Base-by-base conservation (phyloP, 2,888 invertebrate genomes). In the Caradrina kadenii region DNA sequence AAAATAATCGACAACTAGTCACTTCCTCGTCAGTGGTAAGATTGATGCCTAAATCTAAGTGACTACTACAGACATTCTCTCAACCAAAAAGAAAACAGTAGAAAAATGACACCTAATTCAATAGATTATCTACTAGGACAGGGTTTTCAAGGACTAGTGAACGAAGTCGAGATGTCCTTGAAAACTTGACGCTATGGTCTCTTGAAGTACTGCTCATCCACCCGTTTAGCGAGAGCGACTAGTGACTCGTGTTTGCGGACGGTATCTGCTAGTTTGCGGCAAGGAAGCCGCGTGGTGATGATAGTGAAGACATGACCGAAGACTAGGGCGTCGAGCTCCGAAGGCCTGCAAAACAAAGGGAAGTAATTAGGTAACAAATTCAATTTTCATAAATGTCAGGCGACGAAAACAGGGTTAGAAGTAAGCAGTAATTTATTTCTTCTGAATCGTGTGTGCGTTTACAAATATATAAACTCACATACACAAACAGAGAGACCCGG, bases 261-360 rank as follows among this genome's bases (percentile, higher is more conserved):
- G 8, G 97, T 97, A 69, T 98, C 97, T 0, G 98, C 98, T 62
- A 99, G 96, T 76, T 97, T 96, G 80, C 97, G 97, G 88, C 98
- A 98, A 0, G 99, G 98, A 52, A 99, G 95, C 2, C 98, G 97
- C 7, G 99, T 99, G 10, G 99, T 99, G 71, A 99, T 96, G 82
- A 99, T 97, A 0, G 99, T 98, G 94, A 98, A 99, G n/a, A 99
- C 96, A 93, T 99, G 99, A 0, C 99, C 99, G 96, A 99, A 99
- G 0, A 99, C 98, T 48, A 99, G 94, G 2, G 99, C 99, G 93
- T 99, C 99, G 76, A 99, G 95, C 93, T 99, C 99, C 42, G 99
- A 99, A 0, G 99, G 99, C 64, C 98, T 98, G 96, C 82, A 53
- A 96, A 93, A 8, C 49, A 62, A 68, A 72, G 8, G 0, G 0